These are phyloP conservation scores for Aspidoscelis tigris DNA, from an alignment of 2,113 vertebrate genomes.

Conservation along the genomic window DNA sequence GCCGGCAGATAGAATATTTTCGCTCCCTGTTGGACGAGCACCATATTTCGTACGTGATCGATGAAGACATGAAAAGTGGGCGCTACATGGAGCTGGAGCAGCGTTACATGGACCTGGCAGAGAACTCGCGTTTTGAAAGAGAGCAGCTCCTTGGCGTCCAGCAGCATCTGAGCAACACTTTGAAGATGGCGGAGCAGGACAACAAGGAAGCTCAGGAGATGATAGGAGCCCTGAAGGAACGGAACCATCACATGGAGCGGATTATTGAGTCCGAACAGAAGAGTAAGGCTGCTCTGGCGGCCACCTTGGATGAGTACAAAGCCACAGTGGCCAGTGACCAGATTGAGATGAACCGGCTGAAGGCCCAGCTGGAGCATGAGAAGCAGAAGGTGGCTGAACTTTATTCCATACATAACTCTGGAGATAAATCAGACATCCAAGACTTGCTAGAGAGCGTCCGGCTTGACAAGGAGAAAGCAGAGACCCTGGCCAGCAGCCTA, in stretches of 20 bases:
- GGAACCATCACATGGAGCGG: slow-evolving; percentile 93
- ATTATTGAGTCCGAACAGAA: slow-evolving; percentile 90
- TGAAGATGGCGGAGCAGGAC: slow-evolving; percentile 97
- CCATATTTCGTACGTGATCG: slow-evolving; percentile 84
- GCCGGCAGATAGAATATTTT: slow-evolving; percentile 90
- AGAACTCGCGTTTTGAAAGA: slow-evolving; percentile 91
- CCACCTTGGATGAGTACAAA: slow-evolving; percentile 88
- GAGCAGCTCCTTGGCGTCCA: slow-evolving; percentile 95
- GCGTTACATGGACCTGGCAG: slow-evolving; percentile 88
- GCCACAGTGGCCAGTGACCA: slow-evolving; percentile 84
- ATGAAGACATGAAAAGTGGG: slow-evolving; percentile 92
- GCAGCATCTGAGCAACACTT: slow-evolving; percentile 93
- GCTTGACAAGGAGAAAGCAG: slow-evolving; percentile 91
- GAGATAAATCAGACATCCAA: slow-evolving; percentile 90
- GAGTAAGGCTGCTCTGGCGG: slow-evolving; percentile 79
- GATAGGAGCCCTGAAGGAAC: slow-evolving; percentile 89
- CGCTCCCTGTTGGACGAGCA: slow-evolving; percentile 90
- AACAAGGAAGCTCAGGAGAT: slow-evolving; percentile 94
- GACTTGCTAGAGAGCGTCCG: slow-evolving; percentile 90
- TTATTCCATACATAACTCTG: slow-evolving; percentile 90
- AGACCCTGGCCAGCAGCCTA: slow-evolving; percentile 82
- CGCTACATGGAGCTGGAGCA: slow-evolving; percentile 96
- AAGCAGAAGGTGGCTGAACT: slow-evolving; percentile 90
- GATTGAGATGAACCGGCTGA: slow-evolving; percentile 87
- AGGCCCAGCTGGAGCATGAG: slow-evolving; percentile 90